These are phyloP conservation scores for Melopsittacus undulatus DNA, from an alignment of 2,797 vertebrate species.

Conservation along the genomic window DNA sequence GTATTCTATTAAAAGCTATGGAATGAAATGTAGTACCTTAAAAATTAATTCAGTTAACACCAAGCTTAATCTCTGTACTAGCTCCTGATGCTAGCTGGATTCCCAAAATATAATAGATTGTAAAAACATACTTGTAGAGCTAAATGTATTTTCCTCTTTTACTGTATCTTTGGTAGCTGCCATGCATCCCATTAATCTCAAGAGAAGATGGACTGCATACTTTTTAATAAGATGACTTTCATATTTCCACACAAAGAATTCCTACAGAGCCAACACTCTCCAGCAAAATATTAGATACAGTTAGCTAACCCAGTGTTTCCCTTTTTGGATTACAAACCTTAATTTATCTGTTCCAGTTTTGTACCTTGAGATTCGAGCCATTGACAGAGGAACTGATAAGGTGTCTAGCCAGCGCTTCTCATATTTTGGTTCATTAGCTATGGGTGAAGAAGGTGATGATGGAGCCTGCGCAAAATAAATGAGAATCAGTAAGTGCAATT, in stretches of 20 bases:
- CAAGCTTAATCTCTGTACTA: neutral
- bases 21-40: neutral
- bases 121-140: neutral
- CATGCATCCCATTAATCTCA: neutral
- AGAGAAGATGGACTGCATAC: neutral
- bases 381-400: conserved; percentile 85
- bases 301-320: neutral
- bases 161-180: neutral
- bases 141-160: neutral
- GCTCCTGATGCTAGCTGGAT: neutral
- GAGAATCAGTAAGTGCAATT: conserved; percentile 59
- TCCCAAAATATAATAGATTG: neutral
- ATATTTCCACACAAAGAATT: neutral
- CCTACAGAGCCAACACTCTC: neutral
- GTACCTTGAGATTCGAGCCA: conserved; percentile 93
- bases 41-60: neutral
- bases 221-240: neutral
- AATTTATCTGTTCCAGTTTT: conserved; percentile 87
- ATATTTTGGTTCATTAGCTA: conserved; percentile 90
- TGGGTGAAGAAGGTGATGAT: conserved; percentile 85
- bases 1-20: neutral
- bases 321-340: conserved; percentile 86
- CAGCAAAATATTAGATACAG: neutral
- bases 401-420: conserved; percentile 94
- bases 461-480: conserved; percentile 85